These are phyloP conservation scores for Ptychoptera albimana DNA, from an alignment of 2,888 invertebrate genomes.

Conservation along the genomic window DNA sequence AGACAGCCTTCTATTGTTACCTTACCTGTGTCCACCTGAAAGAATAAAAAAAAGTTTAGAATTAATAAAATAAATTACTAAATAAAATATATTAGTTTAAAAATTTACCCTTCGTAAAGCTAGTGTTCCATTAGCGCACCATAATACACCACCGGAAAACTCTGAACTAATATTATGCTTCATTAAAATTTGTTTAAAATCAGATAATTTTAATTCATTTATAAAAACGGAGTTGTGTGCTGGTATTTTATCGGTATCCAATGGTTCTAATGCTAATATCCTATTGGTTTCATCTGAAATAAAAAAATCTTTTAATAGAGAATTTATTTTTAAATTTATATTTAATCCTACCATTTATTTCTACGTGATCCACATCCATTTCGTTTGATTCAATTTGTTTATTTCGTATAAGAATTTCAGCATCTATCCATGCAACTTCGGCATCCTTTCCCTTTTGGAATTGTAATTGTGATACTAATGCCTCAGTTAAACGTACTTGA, in stretches of 20 bases:
- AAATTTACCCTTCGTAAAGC: constrained; percentile 64
- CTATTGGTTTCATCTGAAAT: constrained; percentile 36
- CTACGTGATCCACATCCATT: constrained; percentile 8
- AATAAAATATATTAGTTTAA: neutral
- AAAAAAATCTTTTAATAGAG: constrained; percentile 1
- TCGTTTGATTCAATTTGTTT: constrained; percentile 37
- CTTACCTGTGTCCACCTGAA: constrained; percentile 77
- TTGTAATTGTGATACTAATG: constrained; percentile 68
- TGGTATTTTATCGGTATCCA: constrained; percentile 35
- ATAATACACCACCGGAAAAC: constrained; percentile 79
- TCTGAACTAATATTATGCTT: constrained; percentile 68
- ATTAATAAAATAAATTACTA: constrained; percentile 2
- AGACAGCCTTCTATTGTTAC: constrained; percentile 88
- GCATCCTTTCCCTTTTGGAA: constrained; percentile 77
- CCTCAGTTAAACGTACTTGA: constrained; percentile 87
- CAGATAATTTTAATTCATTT: constrained; percentile 83
- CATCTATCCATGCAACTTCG: constrained; percentile 94
- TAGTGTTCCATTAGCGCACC: constrained; percentile 83
- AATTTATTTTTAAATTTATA: neutral
- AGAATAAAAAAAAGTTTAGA: too few species aligned
- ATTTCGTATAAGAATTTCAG: constrained; percentile 48
- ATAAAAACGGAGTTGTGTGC: constrained; percentile 77
- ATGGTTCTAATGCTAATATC: constrained; percentile 53
- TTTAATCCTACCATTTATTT: neutral
- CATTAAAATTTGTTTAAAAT: constrained; percentile 67